Base-by-base conservation (phyloP, 1,140 invertebrate species). In the Aricia agestis region DNA sequence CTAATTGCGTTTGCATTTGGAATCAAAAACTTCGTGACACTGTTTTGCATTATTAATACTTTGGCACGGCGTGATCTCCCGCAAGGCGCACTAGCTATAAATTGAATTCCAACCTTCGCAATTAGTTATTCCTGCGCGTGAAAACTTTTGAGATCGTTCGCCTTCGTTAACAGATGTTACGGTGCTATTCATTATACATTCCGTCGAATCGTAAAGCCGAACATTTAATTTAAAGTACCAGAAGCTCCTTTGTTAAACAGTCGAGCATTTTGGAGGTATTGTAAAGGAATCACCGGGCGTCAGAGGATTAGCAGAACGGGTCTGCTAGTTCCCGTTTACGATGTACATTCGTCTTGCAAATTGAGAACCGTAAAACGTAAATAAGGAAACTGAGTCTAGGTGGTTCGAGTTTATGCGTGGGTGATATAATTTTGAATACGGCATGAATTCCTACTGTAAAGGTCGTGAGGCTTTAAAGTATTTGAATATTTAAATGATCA, bases 11-110 rank as follows among this genome's bases (percentile, higher is more conserved):
- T 90, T 90, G 85, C 89, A 90, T 91, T 86, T 74, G 74, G 82
- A 91, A 89, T 89, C 88, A 89, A 89, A 91, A 91, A 91, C 85
- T 91, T 91, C 87, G 88, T 90, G 89, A 91, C 89, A 91, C 89
- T 91, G 89, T 91, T 91, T 91, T 91, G 88, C 89, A 91, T 91
- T 91, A 91, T 89, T 91, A 91, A 91, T 90, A 89, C 87, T 88
- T 87, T 84, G 83, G 84, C 82, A 82, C 85, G 79, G 83, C 83
- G 82, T 89, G 87, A 91, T 91, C 85, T 90, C 87, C 80, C 85
- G 78, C 75, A 85, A 86, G 87, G 85, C 85, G 82, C 78, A 87
- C 87, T 87, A 89, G 84, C 85, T 80, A 91, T 91, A 91, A 91
- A 91, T 91, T 90, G 89, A 90, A 91, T 91, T 89, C 88, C 87